Evolutionary conservation across 2,113 vertebrate species (phyloP), one percentile per base, ranked within the genome.

Genomic region (Spilogale gracilis): DNA sequence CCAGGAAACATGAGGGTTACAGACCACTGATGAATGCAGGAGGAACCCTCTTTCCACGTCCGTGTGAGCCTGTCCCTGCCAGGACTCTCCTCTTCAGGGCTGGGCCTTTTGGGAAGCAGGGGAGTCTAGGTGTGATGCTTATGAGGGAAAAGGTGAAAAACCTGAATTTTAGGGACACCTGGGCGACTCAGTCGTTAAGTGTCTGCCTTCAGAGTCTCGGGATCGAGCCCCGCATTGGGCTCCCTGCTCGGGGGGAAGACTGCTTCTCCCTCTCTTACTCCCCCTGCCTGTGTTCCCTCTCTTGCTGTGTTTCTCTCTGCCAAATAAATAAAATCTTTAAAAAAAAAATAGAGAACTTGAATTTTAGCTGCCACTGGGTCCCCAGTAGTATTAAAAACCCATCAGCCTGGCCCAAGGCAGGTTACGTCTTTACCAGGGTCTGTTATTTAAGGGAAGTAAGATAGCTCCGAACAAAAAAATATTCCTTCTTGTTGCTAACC

Each of bases 381-480:
- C 2, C 61, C 30, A 25, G 2, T 0, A 23, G 45, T 18, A 23
- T n/a, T 67, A 73, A 83, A 78, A 58, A 54, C 30, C n/a, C 52
- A 67, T 6, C 25, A 71, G 45, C 9, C 63, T 52, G 61, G 52
- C 1, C 14, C 85, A 86, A 79, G 10, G 9, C 21, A 38, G 54
- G 14, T 65, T 45, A 61, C 2, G 0, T 25, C 50, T 52, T 93
- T 60, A 23, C 48, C 30, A 0, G 48, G 18, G 16, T 87, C 56
- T 92, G 25, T 69, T 74, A 89, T 71, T 94, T 76, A 83, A 32
- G 56, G 14, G 82, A 61, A 74, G 16, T n/a, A 65, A 95, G 83
- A 48, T 50, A 20, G 14, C 50, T 96, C 71, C 50, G 27, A 79
- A 54, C 48, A 73, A 73, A 80, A 93, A 86, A 58, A 63, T 25